These are phyloP conservation scores for Sycophila texana DNA, from an alignment of 2,888 invertebrate genomes.

Conservation along the genomic window DNA sequence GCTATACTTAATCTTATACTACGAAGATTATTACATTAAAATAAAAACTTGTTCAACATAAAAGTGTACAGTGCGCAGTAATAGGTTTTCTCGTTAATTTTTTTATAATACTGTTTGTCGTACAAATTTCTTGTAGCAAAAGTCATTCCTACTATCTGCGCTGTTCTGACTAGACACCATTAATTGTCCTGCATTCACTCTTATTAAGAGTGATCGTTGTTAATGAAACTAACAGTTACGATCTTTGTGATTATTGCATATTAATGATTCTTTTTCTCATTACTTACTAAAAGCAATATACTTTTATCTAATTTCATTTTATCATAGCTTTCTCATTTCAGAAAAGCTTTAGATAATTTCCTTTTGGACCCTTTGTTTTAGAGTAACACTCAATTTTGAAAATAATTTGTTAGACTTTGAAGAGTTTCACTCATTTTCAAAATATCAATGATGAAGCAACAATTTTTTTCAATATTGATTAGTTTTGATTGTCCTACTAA, in stretches of 20 bases:
- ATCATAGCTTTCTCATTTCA: slow-evolving; percentile 15
- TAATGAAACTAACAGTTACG: slow-evolving; percentile 15
- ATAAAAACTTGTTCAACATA: slow-evolving; percentile 35
- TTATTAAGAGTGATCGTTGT: slow-evolving; percentile 36
- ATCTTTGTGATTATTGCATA: slow-evolving; percentile 13
- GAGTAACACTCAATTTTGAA: slow-evolving; percentile 24
- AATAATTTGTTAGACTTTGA: slow-evolving; percentile 19
- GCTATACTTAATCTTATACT: slow-evolving; percentile 31
- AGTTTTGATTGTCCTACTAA: slow-evolving; percentile 12
- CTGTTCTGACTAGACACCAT: slow-evolving; percentile 55
- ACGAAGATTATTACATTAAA: slow-evolving; percentile 7
- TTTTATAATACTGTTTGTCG: slow-evolving; percentile 51
- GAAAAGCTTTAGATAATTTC: slow-evolving; percentile 35
- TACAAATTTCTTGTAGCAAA: slow-evolving; percentile 49
- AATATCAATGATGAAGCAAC: slow-evolving; percentile 12
- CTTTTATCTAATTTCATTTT: slow-evolving; percentile 14
- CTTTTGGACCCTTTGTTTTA: slow-evolving; percentile 44
- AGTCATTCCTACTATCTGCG: slow-evolving; percentile 39
- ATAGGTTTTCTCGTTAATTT: slow-evolving; percentile 29
- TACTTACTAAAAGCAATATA: slow-evolving; percentile 12
- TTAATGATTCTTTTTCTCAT: background rate
- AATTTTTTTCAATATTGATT: background rate
- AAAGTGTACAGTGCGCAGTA: slow-evolving; percentile 28
- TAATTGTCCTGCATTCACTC: slow-evolving; percentile 37
- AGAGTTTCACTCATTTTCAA: background rate